These are phyloP conservation scores for Brassicogethes aeneus DNA, from an alignment of 2,888 invertebrate genomes.

Conservation along the genomic window DNA sequence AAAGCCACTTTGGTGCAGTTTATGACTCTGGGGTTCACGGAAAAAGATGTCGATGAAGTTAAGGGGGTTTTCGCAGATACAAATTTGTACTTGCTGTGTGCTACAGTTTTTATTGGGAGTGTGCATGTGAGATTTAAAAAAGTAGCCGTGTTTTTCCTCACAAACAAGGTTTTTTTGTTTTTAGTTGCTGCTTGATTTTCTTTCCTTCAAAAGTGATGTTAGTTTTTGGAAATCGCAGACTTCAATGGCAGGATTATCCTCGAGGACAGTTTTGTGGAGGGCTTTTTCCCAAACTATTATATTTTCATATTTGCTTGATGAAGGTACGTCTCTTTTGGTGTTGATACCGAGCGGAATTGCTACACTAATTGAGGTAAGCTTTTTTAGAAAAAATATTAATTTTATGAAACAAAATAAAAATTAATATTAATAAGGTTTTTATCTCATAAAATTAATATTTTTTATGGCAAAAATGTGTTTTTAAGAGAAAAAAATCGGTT, in stretches of 20 bases:
- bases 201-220: conserved; percentile 97
- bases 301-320: conserved; percentile 86
- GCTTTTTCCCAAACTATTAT: conserved; percentile 87
- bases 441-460: too few relatives aligned
- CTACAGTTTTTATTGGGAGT: conserved; percentile 84
- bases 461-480: too few relatives aligned
- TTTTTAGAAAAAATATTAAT: too few relatives aligned
- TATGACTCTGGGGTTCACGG: conserved; percentile 72
- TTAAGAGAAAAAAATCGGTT: neutral
- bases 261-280: conserved; percentile 85
- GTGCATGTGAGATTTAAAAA: conserved; percentile 92
- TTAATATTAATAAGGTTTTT: too few relatives aligned
- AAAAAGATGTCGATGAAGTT: conserved; percentile 93
- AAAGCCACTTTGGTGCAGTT: conserved; percentile 65
- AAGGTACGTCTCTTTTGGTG: conserved; percentile 84
- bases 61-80: conserved; percentile 95
- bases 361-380: conserved; percentile 79
- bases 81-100: conserved; percentile 81
- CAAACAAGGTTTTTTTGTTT: too few relatives aligned
- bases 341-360: conserved; percentile 80
- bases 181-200: conserved; percentile 89
- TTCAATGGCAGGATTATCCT: conserved; percentile 82
- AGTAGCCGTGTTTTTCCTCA: too few relatives aligned
- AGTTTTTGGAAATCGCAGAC: conserved; percentile 85
- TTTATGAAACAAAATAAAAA: too few relatives aligned